Evolutionary conservation across 1,140 invertebrate species (phyloP), one percentile per base, ranked within the genome.

Genomic region (Colletes latitarsis): DNA sequence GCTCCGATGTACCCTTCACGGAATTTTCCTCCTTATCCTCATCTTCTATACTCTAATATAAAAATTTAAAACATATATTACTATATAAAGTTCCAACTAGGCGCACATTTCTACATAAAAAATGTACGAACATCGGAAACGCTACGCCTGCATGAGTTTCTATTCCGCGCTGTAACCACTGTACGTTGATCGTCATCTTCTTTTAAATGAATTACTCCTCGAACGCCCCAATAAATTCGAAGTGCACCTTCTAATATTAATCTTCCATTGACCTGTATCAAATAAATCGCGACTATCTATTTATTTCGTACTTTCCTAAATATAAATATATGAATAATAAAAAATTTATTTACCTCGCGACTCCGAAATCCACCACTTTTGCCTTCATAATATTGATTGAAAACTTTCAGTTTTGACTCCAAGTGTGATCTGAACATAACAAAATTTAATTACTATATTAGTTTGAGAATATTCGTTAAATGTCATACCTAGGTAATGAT

Each of bases 161-260:
- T 93, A 87, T 96, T 96, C 60, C 96, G 93, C 17, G 96, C 95
- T 19, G 95, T 95, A 10, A 96, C 95, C 53, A 96, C 95, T 4
- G 95, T 96, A 63, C 96, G 93, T 83, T 97, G 96, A 93, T 98
- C 96, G 91, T 97, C 97, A 91, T 97, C 97, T 92, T 98, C 97
- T 92, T 97, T 97, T 8, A 98, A 92, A 92, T 97, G 96, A 85
- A 98, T 98, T 3, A 97, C 95, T 72, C 96, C 96, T 53, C 96
- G 94, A 1, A 98, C 96, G 62, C 97, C 97, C 97, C 97, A 98
- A 93, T 97, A 96, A 77, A 98, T 97, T 85, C 96, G 93, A 80
- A 98, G 91, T 4, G 96, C 96, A 19, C 97, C 97, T 94, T 97
- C 96, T 46, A 98, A 90, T 83, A 97, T 95, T 62, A 97, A 92